These are phyloP conservation scores for Ramazzottius varieornatus DNA, from an alignment of 2,888 invertebrate genomes.

Conservation along the genomic window DNA sequence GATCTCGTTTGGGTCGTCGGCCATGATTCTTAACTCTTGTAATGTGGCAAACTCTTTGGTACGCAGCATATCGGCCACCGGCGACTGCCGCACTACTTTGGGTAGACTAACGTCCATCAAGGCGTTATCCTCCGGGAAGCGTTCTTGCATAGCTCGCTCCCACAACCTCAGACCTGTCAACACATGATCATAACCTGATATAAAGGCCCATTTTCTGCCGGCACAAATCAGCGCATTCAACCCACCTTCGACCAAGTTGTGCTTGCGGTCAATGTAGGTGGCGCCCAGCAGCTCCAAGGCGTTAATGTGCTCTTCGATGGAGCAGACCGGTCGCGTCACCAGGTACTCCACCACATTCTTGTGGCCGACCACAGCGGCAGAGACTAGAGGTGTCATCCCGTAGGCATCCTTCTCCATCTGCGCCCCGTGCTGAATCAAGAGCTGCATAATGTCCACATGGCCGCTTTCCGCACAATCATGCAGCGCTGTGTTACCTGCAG, in stretches of 20 bases:
- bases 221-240: too few species aligned
- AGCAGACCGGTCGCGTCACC: constrained; percentile 43
- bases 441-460: constrained; percentile 62
- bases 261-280: constrained; percentile 79
- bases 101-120: constrained; percentile 28
- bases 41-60: neutral
- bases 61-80: constrained; percentile 36
- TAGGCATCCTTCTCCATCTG: constrained; percentile 78
- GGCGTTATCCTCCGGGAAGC: constrained; percentile 8
- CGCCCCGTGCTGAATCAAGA: constrained; percentile 60
- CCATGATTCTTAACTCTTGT: neutral
- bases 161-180: constrained; percentile 63
- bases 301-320: constrained; percentile 40
- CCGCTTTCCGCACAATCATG: constrained; percentile 94
- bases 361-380: constrained; percentile 67
- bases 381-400: constrained; percentile 79
- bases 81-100: constrained; percentile 41
- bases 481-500: constrained; percentile 55
- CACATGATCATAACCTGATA: too few species aligned
- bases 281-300: constrained; percentile 72
- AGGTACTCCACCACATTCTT: constrained; percentile 74
- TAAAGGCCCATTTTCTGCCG: too few species aligned
- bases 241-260: constrained; percentile 60
- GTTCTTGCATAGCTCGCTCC: constrained; percentile 63
- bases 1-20: neutral